Evolutionary conservation across 2,888 invertebrate species (phyloP).

Genomic region (Drosophila imparisetae): DNA sequence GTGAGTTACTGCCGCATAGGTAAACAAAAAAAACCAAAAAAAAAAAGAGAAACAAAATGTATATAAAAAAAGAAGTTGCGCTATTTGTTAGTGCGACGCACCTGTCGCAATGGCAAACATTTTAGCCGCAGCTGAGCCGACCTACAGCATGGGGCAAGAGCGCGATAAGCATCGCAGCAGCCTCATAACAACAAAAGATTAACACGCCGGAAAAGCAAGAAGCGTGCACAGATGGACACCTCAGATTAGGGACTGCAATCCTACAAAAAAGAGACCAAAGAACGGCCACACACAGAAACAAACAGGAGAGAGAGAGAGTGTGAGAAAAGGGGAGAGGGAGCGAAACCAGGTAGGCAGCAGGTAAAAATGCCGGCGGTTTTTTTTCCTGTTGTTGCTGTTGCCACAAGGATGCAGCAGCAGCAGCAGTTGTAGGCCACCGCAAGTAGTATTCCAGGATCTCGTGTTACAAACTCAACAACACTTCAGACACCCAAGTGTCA

Average conservation of each 20-base stretch:
- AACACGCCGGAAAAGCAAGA: slow-evolving; percentile 55
- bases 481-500: slow-evolving; percentile 37
- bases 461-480: slow-evolving; percentile 33
- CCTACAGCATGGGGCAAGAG: slow-evolving; percentile 46
- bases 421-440: slow-evolving; percentile 13
- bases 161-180: slow-evolving; percentile 60
- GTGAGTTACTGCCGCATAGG: slow-evolving; percentile 14
- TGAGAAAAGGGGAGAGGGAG: not conserved
- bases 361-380: slow-evolving; percentile 32
- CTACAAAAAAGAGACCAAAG: slow-evolving; percentile 14
- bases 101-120: slow-evolving; percentile 60
- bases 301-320: slow-evolving; percentile 20
- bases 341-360: slow-evolving; percentile 29
- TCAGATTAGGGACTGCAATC: slow-evolving; percentile 22
- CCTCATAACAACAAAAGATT: slow-evolving; percentile 61
- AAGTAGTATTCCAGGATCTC: slow-evolving; percentile 30
- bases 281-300: slow-evolving; percentile 47
- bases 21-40: not conserved
- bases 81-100: slow-evolving; percentile 40
- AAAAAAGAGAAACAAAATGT: not conserved
- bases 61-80: slow-evolving; percentile 16
- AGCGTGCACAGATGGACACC: slow-evolving; percentile 30
- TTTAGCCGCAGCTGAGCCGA: slow-evolving; percentile 17
- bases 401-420: slow-evolving; percentile 43
- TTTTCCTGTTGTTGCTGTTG: slow-evolving; percentile 24